phyloP scores from a whole-genome alignment of 2,797 vertebrate genomes.

The Xenentodon cancila region DNA sequence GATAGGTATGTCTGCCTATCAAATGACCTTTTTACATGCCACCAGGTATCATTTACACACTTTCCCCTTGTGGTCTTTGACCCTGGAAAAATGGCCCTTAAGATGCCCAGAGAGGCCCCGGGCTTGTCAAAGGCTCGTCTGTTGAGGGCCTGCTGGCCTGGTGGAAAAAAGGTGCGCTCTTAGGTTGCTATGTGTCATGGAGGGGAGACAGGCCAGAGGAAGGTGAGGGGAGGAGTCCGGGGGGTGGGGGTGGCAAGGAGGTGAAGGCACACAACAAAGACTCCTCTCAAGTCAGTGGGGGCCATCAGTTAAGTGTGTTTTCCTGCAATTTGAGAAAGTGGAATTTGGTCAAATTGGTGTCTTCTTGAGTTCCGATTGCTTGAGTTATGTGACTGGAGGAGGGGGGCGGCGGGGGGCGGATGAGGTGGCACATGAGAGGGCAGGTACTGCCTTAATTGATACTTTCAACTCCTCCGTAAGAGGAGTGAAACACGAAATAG shows the following conservation, averaged over 20 bases:
- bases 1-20: slow-evolving; percentile 52
- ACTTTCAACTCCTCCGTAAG: slow-evolving; percentile 56
- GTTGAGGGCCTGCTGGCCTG: slow-evolving; percentile 50
- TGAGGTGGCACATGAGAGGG: slow-evolving; percentile 25
- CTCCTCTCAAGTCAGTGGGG: slow-evolving; percentile 66
- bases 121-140: slow-evolving; percentile 67
- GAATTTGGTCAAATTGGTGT: slow-evolving; percentile 78
- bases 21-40: slow-evolving; percentile 68
- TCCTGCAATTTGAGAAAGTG: slow-evolving; percentile 81
- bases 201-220: slow-evolving; percentile 64
- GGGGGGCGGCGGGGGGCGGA: not conserved
- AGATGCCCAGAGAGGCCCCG: slow-evolving; percentile 56
- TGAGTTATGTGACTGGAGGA: slow-evolving; percentile 55
- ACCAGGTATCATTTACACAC: slow-evolving; percentile 70
- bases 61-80: slow-evolving; percentile 61
- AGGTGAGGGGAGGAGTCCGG: slow-evolving; percentile 56
- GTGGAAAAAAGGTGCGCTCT: slow-evolving; percentile 67
- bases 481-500: slow-evolving; percentile 63
- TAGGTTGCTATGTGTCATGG: slow-evolving; percentile 67
- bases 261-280: slow-evolving; percentile 65
- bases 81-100: slow-evolving; percentile 56
- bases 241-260: slow-evolving; percentile 26
- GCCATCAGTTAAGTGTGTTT: slow-evolving; percentile 77
- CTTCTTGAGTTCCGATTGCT: slow-evolving; percentile 68
- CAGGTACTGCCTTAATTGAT: slow-evolving; percentile 59